Evolutionary conservation across 2,113 vertebrate genomes (phyloP).

Genomic region (Electrona antarctica): DNA sequence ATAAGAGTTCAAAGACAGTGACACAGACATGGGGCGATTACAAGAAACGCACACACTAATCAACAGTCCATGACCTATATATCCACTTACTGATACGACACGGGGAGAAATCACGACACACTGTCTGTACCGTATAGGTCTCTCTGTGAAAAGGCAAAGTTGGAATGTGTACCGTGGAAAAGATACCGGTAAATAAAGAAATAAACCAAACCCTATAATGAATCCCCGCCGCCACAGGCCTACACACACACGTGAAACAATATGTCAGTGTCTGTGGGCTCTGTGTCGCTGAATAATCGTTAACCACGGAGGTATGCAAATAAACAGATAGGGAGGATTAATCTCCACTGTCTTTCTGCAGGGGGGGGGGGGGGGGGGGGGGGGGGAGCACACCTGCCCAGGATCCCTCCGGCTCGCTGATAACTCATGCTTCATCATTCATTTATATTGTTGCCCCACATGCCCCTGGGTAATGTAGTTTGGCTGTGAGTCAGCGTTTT

Average conservation of each 20-base stretch:
- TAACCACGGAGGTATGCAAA: conserved; percentile 27
- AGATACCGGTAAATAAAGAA: conserved; percentile 4
- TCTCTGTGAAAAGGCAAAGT: conserved; percentile 17
- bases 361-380: not conserved
- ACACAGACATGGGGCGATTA: conserved; percentile 9
- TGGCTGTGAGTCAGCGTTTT: conserved; percentile 46
- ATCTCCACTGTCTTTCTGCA: conserved; percentile 41
- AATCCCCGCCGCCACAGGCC: conserved; percentile 15
- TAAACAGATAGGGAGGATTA: conserved; percentile 43
- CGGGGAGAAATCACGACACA: conserved; percentile 11
- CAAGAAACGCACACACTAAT: conserved; percentile 11
- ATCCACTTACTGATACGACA: not conserved
- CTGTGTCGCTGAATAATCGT: conserved; percentile 42
- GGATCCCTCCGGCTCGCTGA: conserved; percentile 34
- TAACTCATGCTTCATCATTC: conserved; percentile 35
- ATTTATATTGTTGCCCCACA: conserved; percentile 27
- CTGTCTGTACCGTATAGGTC: conserved; percentile 3
- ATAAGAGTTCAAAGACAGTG: not conserved
- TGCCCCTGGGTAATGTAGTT: conserved; percentile 16
- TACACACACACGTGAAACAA: conserved; percentile 18
- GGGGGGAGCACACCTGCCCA: conserved; percentile 31
- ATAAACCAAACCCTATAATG: conserved; percentile 1
- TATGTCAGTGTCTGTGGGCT: conserved; percentile 27
- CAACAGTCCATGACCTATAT: not conserved
- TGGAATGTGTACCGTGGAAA: not conserved